Evolutionary conservation across 1,140 invertebrate species (phyloP).

Genomic region (Drosophila mojavensis): DNA sequence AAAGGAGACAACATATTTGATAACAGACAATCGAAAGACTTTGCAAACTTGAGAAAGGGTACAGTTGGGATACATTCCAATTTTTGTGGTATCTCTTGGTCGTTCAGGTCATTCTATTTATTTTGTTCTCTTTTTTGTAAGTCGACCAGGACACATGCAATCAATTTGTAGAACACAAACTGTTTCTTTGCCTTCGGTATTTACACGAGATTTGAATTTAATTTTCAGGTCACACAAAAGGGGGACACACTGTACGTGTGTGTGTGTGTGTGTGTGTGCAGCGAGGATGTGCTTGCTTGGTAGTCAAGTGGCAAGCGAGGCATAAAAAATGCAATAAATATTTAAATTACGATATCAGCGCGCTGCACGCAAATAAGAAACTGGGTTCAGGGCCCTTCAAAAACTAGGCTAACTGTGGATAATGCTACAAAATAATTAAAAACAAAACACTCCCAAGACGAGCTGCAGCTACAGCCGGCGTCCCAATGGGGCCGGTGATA

Average conservation of each 20-base stretch:
- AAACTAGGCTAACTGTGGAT: conserved; percentile 70
- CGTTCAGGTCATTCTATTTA: too few relatives aligned
- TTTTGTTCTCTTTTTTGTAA: neutral
- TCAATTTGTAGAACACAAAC: conserved; percentile 53
- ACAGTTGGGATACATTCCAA: too few relatives aligned
- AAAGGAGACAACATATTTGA: too few relatives aligned
- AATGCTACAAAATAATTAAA: conserved; percentile 67
- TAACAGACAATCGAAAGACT: too few relatives aligned
- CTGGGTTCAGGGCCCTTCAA: conserved; percentile 47
- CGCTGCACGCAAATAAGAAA: conserved; percentile 70
- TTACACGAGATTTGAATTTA: conserved; percentile 80
- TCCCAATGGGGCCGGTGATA: neutral
- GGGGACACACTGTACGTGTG: conserved; percentile 29
- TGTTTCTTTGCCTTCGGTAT: conserved; percentile 58
- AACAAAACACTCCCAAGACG: conserved; percentile 6
- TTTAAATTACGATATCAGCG: conserved; percentile 78
- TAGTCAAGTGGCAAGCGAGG: conserved; percentile 63
- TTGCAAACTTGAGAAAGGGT: too few relatives aligned
- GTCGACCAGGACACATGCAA: conserved; percentile 42
- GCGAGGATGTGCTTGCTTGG: conserved; percentile 27
- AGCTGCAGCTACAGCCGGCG: neutral
- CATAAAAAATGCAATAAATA: conserved; percentile 81
- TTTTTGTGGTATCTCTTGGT: too few relatives aligned
- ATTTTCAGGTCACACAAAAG: conserved; percentile 74
- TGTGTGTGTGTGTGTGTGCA: conserved; percentile 7